Conservation (phyloP, 1,140 invertebrate genomes). For the Dreissena polymorpha region DNA sequence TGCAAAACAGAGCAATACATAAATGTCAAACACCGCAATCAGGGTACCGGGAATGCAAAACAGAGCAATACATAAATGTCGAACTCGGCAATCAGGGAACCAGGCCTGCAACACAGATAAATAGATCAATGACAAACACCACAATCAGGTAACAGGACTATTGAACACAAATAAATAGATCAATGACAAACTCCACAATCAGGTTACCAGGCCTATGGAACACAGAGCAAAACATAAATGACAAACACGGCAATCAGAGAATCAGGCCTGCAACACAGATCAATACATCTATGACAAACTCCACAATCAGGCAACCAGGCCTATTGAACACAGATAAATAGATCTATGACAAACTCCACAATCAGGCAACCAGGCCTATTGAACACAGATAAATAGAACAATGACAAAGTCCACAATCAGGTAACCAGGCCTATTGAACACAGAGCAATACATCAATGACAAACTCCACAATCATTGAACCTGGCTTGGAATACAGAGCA, state of each 20-base stretch:
- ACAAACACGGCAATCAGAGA: conserved; percentile 36
- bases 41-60: background rate
- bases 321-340: conserved; percentile 19
- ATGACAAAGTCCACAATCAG: conserved; percentile 35
- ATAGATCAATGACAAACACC: conserved; percentile 26
- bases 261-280: conserved; percentile 29
- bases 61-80: conserved; percentile 15
- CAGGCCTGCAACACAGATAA: conserved; percentile 7
- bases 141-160: conserved; percentile 30
- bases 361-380: background rate
- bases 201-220: background rate
- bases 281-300: conserved; percentile 23
- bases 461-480: conserved; percentile 35
- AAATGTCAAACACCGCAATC: background rate
- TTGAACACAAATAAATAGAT: too few relatives aligned
- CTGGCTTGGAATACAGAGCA: conserved; percentile 23
- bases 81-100: conserved; percentile 33
- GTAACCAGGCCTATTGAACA: too few relatives aligned
- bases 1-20: conserved; percentile 3
- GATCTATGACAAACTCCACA: background rate
- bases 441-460: too few relatives aligned
- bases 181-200: background rate
- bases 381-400: background rate
- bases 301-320: conserved; percentile 23
- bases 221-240: conserved; percentile 6